phyloP scores from a whole-genome alignment of 92 coral and sea anemone genomes.

The Bergia sp. region DNA sequence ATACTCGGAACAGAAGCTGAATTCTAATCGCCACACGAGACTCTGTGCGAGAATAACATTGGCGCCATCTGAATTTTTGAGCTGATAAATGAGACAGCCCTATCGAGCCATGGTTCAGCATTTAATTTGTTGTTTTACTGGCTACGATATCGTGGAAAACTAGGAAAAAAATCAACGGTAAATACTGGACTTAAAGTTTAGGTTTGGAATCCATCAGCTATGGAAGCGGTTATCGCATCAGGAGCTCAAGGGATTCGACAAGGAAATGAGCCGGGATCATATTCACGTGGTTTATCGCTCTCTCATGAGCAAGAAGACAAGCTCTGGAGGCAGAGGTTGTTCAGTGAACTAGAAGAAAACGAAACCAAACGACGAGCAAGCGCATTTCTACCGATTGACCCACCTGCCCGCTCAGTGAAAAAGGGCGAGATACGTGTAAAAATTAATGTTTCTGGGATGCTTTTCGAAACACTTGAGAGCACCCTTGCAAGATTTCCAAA shows the following conservation, averaged over 20 bases:
- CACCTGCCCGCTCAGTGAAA: constrained; percentile 58
- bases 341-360: constrained; percentile 62
- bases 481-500: constrained; percentile 87
- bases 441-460: constrained; percentile 93
- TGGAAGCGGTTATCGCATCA: constrained; percentile 88
- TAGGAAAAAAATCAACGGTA: neutral
- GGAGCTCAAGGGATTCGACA: constrained; percentile 86
- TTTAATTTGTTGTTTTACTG: neutral
- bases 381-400: constrained; percentile 56
- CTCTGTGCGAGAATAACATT: neutral
- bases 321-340: constrained; percentile 57
- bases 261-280: constrained; percentile 58
- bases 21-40: constrained; percentile 28
- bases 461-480: constrained; percentile 92
- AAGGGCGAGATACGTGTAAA: constrained; percentile 72
- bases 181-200: neutral
- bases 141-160: neutral
- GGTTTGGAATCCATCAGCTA: neutral
- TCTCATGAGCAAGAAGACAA: constrained; percentile 42
- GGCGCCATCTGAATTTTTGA: constrained; percentile 30
- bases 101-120: neutral
- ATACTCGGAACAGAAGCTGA: constrained; percentile 2
- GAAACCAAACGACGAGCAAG: constrained; percentile 64
- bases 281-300: constrained; percentile 41
- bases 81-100: constrained; percentile 9